Conservation (phyloP, 2,113 vertebrate genomes). For the Nycticryphes semicollaris region DNA sequence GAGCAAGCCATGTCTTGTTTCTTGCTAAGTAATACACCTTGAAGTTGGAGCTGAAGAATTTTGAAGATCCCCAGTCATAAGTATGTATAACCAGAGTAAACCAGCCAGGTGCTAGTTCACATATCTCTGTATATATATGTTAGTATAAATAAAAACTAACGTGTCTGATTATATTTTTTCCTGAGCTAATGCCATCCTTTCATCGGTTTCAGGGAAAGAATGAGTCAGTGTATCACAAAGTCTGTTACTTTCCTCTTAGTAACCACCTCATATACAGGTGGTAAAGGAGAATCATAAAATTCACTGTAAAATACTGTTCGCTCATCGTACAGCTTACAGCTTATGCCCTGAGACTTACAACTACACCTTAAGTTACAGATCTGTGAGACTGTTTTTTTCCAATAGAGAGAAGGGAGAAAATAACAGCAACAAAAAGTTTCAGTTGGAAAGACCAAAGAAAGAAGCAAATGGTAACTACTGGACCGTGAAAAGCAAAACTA, state of each 20-base stretch:
- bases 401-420: neutral
- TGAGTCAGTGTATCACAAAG: neutral
- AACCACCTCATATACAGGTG: neutral
- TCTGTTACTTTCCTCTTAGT: neutral
- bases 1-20: neutral
- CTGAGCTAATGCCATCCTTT: neutral
- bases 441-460: neutral
- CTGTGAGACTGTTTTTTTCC: neutral
- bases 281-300: constrained; percentile 8
- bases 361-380: neutral
- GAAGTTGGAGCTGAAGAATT: neutral
- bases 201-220: neutral
- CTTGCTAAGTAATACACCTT: neutral
- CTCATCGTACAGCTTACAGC: neutral
- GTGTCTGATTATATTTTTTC: neutral
- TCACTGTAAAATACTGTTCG: neutral
- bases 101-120: neutral
- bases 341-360: neutral
- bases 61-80: neutral
- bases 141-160: neutral
- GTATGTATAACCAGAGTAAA: neutral
- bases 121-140: neutral
- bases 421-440: neutral
- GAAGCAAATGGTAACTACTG: neutral
- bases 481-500: constrained; percentile 16